A percentile compares a stretch with the other conserved stretches of the same genome.
Evolutionary conservation across 2,888 invertebrate species (phyloP).

Genomic region (Acanthosepion lycidas): DNA sequence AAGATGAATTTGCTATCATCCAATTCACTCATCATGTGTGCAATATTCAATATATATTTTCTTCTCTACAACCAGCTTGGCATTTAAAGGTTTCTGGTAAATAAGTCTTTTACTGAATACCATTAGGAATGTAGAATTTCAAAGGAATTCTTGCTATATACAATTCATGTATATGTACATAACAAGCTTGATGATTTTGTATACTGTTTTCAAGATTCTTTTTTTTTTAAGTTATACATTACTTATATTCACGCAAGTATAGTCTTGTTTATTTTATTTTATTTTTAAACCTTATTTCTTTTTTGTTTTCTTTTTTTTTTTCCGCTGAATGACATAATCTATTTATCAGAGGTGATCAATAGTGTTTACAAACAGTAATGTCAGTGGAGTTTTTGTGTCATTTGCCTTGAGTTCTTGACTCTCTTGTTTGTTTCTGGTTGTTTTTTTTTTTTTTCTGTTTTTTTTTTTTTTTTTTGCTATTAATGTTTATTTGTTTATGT

Average conservation of each 20-base stretch:
- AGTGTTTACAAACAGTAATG: neutral
- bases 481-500: neutral
- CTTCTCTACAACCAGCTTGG: neutral
- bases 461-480: neutral
- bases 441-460: neutral
- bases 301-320: neutral
- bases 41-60: neutral
- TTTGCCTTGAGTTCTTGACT: neutral
- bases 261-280: neutral
- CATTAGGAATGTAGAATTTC: neutral
- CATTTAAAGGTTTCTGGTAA: neutral
- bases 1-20: neutral
- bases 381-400: neutral
- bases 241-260: neutral
- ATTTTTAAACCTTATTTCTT: neutral
- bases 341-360: neutral
- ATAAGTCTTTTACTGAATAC: neutral
- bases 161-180: neutral
- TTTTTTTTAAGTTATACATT: neutral
- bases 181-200: neutral
- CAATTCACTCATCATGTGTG: neutral
- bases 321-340: neutral
- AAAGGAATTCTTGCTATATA: neutral
- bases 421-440: neutral
- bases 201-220: neutral